Conservation (phyloP, 2,888 invertebrate genomes). For the Cepaea hortensis region DNA sequence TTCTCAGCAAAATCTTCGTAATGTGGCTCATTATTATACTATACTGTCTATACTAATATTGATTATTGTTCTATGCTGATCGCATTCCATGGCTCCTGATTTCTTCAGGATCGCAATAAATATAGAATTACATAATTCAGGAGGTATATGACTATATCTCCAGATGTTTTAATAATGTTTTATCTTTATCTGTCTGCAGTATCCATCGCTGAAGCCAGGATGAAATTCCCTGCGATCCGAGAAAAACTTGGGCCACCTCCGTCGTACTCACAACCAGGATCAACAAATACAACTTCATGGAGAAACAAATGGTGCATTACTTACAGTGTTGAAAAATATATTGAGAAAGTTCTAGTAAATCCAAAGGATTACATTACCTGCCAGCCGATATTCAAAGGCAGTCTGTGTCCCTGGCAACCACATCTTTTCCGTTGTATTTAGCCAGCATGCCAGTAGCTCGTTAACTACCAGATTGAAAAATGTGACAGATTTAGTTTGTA, state of each 20-base stretch:
- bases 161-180: background rate
- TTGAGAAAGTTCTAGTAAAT: constrained; percentile 77
- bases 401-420: constrained; percentile 3
- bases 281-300: constrained; percentile 86
- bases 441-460: too few species aligned
- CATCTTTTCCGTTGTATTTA: background rate
- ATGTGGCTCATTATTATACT: too few species aligned
- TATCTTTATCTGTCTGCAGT: constrained; percentile 56
- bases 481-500: too few species aligned
- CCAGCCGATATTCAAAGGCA: constrained; percentile 29
- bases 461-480: too few species aligned
- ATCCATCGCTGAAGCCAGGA: constrained; percentile 77
- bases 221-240: constrained; percentile 80
- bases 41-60: too few species aligned
- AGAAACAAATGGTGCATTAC: constrained; percentile 87
- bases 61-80: too few species aligned
- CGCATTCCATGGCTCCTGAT: too few species aligned
- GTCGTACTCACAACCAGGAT: constrained; percentile 82
- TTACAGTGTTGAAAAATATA: constrained; percentile 80
- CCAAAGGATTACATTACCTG: constrained; percentile 53
- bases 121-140: too few species aligned
- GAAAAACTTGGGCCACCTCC: constrained; percentile 79
- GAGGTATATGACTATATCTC: too few species aligned
- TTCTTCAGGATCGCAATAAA: too few species aligned
- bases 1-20: too few species aligned